Evolutionary conservation across 2,113 vertebrate genomes (phyloP), one percentile per base, ranked within the genome.

Genomic region (Alaudala cheleensis): DNA sequence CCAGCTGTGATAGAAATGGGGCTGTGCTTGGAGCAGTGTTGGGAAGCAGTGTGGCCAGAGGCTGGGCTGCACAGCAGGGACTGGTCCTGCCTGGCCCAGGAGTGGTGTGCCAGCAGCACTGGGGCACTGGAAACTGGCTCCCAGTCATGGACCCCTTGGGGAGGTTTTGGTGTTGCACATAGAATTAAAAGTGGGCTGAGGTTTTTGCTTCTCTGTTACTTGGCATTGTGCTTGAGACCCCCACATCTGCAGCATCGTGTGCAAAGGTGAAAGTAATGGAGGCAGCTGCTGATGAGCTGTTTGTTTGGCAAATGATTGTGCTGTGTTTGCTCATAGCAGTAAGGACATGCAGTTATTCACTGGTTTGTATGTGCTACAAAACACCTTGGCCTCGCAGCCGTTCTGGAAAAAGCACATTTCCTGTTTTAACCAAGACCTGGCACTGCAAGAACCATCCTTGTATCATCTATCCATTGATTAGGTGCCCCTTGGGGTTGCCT

Each of bases 171-270:
- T 69, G 1, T 53, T 86, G 42, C 2, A 14, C 53, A 70, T 10
- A 58, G 53, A 60, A 67, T 56, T 93, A 64, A 29, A 84, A 88
- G 17, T 12, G 44, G 66, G 8, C 28, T 51, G 56, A 74, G 34
- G 60, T 5, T 69, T 92, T 92, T 77, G 14, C 28, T 67, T 82
- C 53, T 64, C 53, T 3, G 1, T 72, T 77, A 49, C 14, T 88
- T 88, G 81, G 57, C 40, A 17, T 76, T 0, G 0, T 29, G 49
- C 40, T 85, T 26, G 44, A 0, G 0, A 70, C 78, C 44, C 44
- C 34, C 50, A 34, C 44, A 33, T 53, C 74, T 72, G 74, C 74
- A 80, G 62, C 31, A 9, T 21, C 58, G 60, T 69, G 58, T n/a
- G 49, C 42, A 33, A 47, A 90, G 71, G 88, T 92, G 39, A 26